Evolutionary conservation across 2,113 vertebrate species (phyloP).

Genomic region (Zosterops pallidus): DNA sequence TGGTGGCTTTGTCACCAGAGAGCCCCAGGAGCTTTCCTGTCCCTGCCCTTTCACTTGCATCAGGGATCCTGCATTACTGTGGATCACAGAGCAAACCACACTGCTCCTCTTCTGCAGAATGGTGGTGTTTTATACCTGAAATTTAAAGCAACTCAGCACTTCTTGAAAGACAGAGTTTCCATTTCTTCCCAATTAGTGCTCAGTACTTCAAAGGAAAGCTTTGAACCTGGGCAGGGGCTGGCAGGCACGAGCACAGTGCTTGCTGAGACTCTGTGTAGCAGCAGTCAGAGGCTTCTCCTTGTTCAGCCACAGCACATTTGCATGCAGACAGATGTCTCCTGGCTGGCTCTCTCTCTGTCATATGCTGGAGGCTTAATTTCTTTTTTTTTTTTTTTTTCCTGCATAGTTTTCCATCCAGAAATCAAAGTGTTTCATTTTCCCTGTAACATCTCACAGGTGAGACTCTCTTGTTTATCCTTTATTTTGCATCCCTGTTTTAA

Average conservation of each 20-base stretch:
- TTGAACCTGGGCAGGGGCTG: not conserved
- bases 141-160: not conserved
- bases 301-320: constrained; percentile 10
- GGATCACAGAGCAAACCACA: not conserved
- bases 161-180: not conserved
- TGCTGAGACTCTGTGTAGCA: not conserved
- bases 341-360: not conserved
- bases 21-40: not conserved
- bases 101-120: not conserved
- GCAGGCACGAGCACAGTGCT: fast-evolving
- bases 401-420: not conserved
- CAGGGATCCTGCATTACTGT: fast-evolving
- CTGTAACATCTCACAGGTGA: fast-evolving
- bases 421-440: not conserved
- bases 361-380: not conserved
- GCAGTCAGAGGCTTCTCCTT: not conserved
- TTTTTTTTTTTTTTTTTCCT: not conserved
- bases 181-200: not conserved
- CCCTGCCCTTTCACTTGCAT: fast-evolving
- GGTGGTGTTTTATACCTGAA: not conserved
- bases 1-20: not conserved
- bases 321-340: not conserved
- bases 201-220: not conserved
- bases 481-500: not conserved
- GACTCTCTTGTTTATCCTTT: not conserved